These are phyloP conservation scores for Lithosia quadra DNA, from an alignment of 2,888 invertebrate species.

Conservation along the genomic window DNA sequence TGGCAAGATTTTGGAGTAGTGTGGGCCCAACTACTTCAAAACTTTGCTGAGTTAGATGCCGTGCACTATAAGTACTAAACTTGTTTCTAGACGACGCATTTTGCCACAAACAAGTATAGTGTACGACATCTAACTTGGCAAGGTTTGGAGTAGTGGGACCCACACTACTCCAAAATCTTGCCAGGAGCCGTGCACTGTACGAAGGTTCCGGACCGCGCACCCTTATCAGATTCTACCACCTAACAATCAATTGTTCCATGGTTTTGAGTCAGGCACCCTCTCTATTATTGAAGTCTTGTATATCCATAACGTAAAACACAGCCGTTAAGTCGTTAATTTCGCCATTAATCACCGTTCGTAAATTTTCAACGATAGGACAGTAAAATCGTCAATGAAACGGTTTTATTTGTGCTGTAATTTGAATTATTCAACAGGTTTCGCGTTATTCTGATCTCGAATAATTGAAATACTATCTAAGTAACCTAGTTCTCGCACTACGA, in stretches of 20 bases:
- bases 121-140: no score
- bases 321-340: constrained; percentile 27
- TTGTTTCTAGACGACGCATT: no score
- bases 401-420: constrained; percentile 32
- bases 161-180: no score
- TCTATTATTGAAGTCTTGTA: constrained; percentile 12
- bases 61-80: no score
- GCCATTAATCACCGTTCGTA: constrained; percentile 20
- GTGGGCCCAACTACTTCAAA: no score
- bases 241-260: neutral
- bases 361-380: constrained; percentile 14
- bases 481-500: constrained; percentile 44
- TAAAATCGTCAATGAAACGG: constrained; percentile 31
- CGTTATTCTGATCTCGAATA: constrained; percentile 33
- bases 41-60: no score
- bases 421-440: constrained; percentile 32
- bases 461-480: constrained; percentile 43
- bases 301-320: constrained; percentile 23
- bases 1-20: no score
- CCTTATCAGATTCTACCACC: no score
- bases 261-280: neutral
- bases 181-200: no score
- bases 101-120: no score
- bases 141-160: no score
- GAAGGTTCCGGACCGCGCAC: no score